Evolutionary conservation across 2,797 vertebrate genomes (phyloP), one percentile per base, ranked within the genome.

Genomic region (Peromyscus aztecus): DNA sequence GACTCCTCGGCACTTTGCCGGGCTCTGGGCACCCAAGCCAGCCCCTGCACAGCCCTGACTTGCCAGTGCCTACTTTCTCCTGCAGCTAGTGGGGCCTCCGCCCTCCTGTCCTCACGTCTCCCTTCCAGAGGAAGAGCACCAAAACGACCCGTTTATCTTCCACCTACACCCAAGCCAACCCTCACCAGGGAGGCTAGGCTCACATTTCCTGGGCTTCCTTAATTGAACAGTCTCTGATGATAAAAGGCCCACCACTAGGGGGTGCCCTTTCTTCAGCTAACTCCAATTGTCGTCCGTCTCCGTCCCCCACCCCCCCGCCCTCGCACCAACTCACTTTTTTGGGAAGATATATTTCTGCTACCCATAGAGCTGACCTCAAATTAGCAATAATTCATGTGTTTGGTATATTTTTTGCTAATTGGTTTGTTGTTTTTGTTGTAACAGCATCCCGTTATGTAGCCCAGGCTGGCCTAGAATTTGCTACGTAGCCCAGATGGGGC

Each of bases 241-340:
- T 76, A 37, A 37, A 52, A 80, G 61, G 8, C 37, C 9, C 5
- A n/a, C 95, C 97, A 94, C 96, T 86, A 96, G 92, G 59, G 94
- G 95, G 49, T 83, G 86, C 90, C 87, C 19, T 97, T 97, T 95
- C 88, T 77, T 94, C 94, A 95, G 57, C 46, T 43, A 90, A 40
- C 84, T 59, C 59, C 76, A 31, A 24, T 67, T 94, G 94, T 78
- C 43, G 49, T 11, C 46, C 6, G 49, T 49, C 46, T 6, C 46
- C 46, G 9, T 11, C 46, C 46, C 46, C 46, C 46, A 1, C 1
- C 46, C 49, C 49, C 10, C 49, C 49, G 2, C 49, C 77, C 46
- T 11, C 6, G 67, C 61, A 84, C 29, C 52, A 75, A 31, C 37
- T 75, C 37, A 59, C 24, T 57, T 46, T 84, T 71, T 69, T 40